A percentile compares a stretch with the other conserved stretches of the same genome.
Conservation (phyloP, 2,797 vertebrate genomes). For the Anguilla pacifica region DNA sequence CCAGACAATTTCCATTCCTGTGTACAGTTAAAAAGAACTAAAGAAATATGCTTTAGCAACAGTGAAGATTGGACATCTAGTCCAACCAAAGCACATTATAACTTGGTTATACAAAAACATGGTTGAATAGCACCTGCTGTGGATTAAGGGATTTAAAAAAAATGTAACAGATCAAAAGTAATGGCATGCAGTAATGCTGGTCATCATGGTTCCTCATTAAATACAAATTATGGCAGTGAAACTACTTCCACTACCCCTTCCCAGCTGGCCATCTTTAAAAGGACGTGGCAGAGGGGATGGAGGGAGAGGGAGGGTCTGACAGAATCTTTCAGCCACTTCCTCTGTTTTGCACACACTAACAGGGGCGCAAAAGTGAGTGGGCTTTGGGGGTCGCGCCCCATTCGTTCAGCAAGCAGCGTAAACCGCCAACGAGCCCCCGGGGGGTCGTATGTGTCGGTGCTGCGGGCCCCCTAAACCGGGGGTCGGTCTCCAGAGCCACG, state of each 20-base stretch:
- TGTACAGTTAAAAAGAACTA: too few species aligned
- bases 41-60: not conserved
- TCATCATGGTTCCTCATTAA: slow-evolving; percentile 3
- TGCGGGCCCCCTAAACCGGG: not conserved
- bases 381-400: not conserved
- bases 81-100: slow-evolving; percentile 45
- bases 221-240: not conserved
- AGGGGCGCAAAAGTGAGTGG: not conserved
- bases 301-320: not conserved
- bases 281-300: not conserved
- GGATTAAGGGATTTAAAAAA: slow-evolving; percentile 16
- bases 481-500: not conserved
- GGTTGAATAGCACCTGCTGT: slow-evolving; percentile 28
- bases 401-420: not conserved
- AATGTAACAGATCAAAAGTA: not conserved
- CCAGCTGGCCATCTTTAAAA: not conserved
- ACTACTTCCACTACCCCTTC: not conserved
- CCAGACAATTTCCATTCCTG: not conserved
- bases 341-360: not conserved
- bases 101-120: slow-evolving; percentile 35
- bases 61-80: slow-evolving; percentile 15
- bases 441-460: not conserved
- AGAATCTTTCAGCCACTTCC: not conserved
- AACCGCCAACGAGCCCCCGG: not conserved
- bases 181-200: not conserved